A percentile compares a stretch with the other conserved stretches of the same genome.
These are phyloP conservation scores for Latrodectus hesperus DNA, from an alignment of 2,888 invertebrate species.

Conservation along the genomic window DNA sequence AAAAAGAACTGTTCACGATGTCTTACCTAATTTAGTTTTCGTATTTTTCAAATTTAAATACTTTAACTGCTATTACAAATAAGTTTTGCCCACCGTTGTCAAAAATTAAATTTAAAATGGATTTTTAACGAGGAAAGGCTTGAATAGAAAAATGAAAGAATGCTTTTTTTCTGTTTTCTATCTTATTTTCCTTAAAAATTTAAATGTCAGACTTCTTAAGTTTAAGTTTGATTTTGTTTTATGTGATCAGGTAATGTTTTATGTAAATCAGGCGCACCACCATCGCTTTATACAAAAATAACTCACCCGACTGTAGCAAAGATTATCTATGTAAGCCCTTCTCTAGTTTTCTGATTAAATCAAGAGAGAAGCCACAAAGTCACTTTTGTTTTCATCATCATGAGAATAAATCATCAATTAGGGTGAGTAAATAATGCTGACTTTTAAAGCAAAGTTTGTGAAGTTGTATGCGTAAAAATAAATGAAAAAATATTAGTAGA, in stretches of 20 bases:
- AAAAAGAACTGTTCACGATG: too few relatives aligned
- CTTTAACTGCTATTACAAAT: neutral
- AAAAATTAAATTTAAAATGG: constrained; percentile 49
- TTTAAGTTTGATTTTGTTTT: constrained; percentile 20
- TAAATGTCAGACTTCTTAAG: constrained; percentile 6
- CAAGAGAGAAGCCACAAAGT: neutral
- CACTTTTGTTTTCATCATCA: neutral
- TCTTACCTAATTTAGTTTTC: too few relatives aligned
- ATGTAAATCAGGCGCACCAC: constrained; percentile 38
- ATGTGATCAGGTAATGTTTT: constrained; percentile 33
- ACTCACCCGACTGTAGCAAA: neutral
- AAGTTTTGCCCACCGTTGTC: neutral
- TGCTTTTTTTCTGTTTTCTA: constrained; percentile 14
- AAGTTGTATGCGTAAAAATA: too few relatives aligned
- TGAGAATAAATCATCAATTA: constrained; percentile 2
- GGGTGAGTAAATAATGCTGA: neutral
- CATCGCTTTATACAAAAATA: neutral
- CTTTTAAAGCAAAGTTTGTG: neutral
- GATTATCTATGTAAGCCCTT: neutral
- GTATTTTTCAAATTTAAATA: too few relatives aligned
- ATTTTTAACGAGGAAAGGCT: constrained; percentile 32
- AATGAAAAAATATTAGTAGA: too few relatives aligned
- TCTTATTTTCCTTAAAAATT: constrained; percentile 16
- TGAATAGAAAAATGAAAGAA: neutral
- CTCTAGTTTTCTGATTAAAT: neutral